Evolutionary conservation across 2,888 invertebrate genomes (phyloP).

Genomic region (Eupithecia centaureata): DNA sequence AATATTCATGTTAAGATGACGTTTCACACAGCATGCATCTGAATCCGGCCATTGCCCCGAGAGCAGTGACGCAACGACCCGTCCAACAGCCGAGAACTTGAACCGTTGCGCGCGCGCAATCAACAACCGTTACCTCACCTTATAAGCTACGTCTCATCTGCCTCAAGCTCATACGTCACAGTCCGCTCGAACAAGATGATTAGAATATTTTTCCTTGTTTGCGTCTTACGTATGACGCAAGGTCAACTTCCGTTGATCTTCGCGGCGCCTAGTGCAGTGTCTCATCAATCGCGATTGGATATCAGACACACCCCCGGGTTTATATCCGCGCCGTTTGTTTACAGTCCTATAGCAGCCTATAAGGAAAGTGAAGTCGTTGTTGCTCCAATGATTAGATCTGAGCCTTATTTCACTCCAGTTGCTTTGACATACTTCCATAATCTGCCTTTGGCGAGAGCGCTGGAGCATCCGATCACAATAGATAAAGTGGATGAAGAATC

Average conservation of each 20-base stretch:
- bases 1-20: slow-evolving; percentile 38
- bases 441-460: slow-evolving; percentile 67
- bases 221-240: slow-evolving; percentile 51
- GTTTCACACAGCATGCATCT: slow-evolving; percentile 55
- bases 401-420: slow-evolving; percentile 63
- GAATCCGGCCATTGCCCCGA: slow-evolving; percentile 69
- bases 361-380: slow-evolving; percentile 50
- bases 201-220: slow-evolving; percentile 55
- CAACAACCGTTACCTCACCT: slow-evolving; percentile 73
- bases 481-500: slow-evolving; percentile 53
- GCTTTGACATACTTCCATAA: slow-evolving; percentile 70
- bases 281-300: slow-evolving; percentile 83
- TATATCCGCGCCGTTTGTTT: slow-evolving; percentile 61
- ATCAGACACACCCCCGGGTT: slow-evolving; percentile 66
- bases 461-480: slow-evolving; percentile 66
- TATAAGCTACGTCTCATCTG: slow-evolving; percentile 66
- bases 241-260: slow-evolving; percentile 68
- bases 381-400: slow-evolving; percentile 54
- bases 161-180: slow-evolving; percentile 50
- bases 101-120: slow-evolving; percentile 59
- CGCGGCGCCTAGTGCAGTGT: slow-evolving; percentile 81
- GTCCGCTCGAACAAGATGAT: slow-evolving; percentile 62
- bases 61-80: slow-evolving; percentile 68
- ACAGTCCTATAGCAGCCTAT: slow-evolving; percentile 58
- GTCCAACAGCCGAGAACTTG: slow-evolving; percentile 73